Evolutionary conservation across 2,797 vertebrate species (phyloP), one percentile per base, ranked within the genome.

Genomic region (Oryzias sinensis): DNA sequence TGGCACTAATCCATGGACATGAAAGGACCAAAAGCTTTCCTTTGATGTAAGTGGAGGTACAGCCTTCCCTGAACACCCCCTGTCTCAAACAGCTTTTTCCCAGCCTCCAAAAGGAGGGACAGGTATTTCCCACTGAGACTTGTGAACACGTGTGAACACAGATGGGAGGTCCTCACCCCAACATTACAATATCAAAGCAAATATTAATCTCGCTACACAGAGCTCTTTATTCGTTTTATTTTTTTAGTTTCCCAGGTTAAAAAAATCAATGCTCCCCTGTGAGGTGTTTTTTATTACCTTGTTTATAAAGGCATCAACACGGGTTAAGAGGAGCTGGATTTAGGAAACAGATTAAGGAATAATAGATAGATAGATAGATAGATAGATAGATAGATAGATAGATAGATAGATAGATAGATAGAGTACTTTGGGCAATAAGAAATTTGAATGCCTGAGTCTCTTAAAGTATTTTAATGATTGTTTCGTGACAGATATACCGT

Each of bases 131-230:
- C 81, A 77, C 76, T 76, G 74, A 72, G 80, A 65, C 81, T 33
- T 87, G 82, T n/a, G n/a, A n/a, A n/a, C n/a, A n/a, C n/a, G n/a
- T 90, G 79, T 90, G 88, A 89, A 87, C 77, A 83, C 87, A 89
- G 88, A 90, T 90, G 85, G 79, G 49, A 70, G 76, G 76, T 84
- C 74, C 72, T 70, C 67, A 77, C 77, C 76, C 81, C 73, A 66
- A 65, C 65, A 54, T 79, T 72, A 44, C 56, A 74, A 73, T 90
- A 88, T 89, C 88, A 90, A 90, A 90, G 87, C 80, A 87, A 87
- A 89, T 77, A 82, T 83, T 85, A 84, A 86, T 79, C 85, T 86
- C 70, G 59, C 74, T 74, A 84, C 77, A 80, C 68, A 69, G 79
- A 87, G 83, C 61, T 65, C 68, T 89, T 89, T 82, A 76, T 89